Evolutionary conservation across 2,113 vertebrate genomes (phyloP), one percentile per base, ranked within the genome.

Genomic region (Cyprinodon variegatus): DNA sequence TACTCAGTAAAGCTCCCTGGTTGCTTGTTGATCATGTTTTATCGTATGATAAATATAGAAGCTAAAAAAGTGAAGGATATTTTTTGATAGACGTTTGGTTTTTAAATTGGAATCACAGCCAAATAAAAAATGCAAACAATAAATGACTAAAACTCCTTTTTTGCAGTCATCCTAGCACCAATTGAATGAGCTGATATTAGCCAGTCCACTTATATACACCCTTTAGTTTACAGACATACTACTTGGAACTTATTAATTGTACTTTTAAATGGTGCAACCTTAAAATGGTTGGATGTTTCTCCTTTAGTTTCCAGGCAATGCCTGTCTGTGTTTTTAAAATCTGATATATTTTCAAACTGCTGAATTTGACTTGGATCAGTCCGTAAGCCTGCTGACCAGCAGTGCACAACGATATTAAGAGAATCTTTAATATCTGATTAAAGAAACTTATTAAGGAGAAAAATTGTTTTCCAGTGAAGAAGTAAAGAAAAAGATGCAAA

Each of bases 21-120:
- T 61, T 62, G 60, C 69, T 57, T 81, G 78, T 64, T 68, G 67
- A 57, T 77, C 48, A 65, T 63, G 17, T 68, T 76, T 65, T 68
- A 6, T 65, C 53, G 6, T 65, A 45, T 65, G 78, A 41, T 38
- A 62, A 82, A 64, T 36, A 20, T 61, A 77, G 59, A 72, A 63
- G 53, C 20, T 61, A 53, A 68, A 68, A 75, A 69, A 59, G 66
- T 66, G 76, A 48, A 66, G n/a, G 43, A 72, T 48, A 61, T 61
- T 68, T 46, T 78, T 78, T 80, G 74, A 74, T 9, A 61, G 75
- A 78, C 69, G 29, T 1, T 29, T 29, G 29, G 29, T 29, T 29
- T 57, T 57, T 3, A 20, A 20, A 57, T 57, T 57, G 8, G 50
- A 57, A 20, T 9, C 1, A 57, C 10, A 57, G 17, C 50, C 9